Percentiles rank a stretch among this genome's conserved stretches.
Evolutionary conservation across 2,113 vertebrate species (phyloP).

Genomic region (Syngnathus floridae): DNA sequence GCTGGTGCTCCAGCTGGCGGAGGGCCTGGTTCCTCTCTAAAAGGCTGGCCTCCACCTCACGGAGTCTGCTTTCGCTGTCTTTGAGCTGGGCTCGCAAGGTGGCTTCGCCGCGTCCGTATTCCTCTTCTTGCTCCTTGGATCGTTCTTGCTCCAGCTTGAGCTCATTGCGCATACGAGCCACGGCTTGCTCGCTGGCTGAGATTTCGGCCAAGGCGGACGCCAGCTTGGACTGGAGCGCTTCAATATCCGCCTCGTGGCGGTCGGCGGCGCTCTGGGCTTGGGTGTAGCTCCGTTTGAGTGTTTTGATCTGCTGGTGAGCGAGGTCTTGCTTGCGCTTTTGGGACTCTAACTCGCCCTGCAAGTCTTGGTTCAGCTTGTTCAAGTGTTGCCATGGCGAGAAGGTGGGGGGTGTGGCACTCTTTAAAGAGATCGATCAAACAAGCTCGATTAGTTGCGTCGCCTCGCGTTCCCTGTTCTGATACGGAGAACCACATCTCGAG

Average conservation of each 20-base stretch:
- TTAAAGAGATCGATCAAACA: conserved; percentile 94
- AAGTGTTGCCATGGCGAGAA: conserved; percentile 85
- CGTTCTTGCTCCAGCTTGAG: conserved; percentile 82
- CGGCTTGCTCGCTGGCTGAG: conserved; percentile 80
- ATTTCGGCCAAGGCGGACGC: conserved; percentile 82
- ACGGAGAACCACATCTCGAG: conserved; percentile 92
- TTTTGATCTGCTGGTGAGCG: conserved; percentile 83
- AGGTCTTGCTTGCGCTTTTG: conserved; percentile 85
- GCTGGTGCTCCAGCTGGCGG: conserved; percentile 82
- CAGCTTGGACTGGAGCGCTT: conserved; percentile 82
- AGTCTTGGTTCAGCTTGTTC: conserved; percentile 87
- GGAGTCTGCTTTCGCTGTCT: conserved; percentile 85
- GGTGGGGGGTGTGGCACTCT: conserved; percentile 75
- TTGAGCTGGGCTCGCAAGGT: conserved; percentile 78
- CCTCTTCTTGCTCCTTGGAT: conserved; percentile 81
- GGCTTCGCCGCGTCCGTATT: conserved; percentile 74
- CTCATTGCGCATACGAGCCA: conserved; percentile 83
- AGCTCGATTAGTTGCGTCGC: conserved; percentile 84
- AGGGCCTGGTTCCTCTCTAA: conserved; percentile 86
- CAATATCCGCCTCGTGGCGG: conserved; percentile 84
- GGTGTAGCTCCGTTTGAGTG: conserved; percentile 83
- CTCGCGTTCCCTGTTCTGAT: conserved; percentile 53
- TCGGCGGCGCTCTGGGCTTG: conserved; percentile 85
- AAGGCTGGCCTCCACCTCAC: conserved; percentile 80
- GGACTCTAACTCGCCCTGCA: conserved; percentile 83